Conservation (phyloP, 2,113 vertebrate species). For the Struthio camelus region DNA sequence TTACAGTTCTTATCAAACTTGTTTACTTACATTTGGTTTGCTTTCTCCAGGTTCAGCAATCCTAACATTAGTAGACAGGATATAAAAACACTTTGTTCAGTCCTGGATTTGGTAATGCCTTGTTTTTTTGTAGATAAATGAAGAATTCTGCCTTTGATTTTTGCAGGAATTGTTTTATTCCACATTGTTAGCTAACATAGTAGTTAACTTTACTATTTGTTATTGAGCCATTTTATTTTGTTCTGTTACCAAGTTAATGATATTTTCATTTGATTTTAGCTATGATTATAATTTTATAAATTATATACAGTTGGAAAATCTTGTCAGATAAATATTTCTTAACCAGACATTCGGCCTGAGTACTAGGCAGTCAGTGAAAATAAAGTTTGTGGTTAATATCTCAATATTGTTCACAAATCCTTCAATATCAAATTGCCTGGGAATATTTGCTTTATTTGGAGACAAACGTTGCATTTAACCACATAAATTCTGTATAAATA, state of each 20-base stretch:
- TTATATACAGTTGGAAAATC: fast-evolving
- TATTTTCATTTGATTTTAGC: neutral
- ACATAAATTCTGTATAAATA: neutral
- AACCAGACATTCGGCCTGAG: neutral
- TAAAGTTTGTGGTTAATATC: neutral
- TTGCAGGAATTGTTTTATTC: neutral
- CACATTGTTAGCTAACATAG: neutral
- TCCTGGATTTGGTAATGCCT: neutral
- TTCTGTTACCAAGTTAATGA: neutral
- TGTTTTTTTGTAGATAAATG: neutral
- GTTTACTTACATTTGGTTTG: neutral
- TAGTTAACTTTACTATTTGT: neutral
- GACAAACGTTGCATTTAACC: neutral
- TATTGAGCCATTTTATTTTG: neutral
- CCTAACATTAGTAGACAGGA: neutral
- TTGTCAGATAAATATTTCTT: neutral
- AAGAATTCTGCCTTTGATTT: neutral
- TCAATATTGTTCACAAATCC: neutral
- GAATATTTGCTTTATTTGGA: neutral
- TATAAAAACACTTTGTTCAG: neutral
- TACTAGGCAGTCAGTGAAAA: neutral
- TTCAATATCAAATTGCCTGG: neutral
- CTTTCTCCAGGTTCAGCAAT: neutral
- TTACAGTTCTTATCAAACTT: neutral
- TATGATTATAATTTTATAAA: neutral